phyloP scores from a whole-genome alignment of 1,140 invertebrate genomes.

The Polyergus mexicanus region DNA sequence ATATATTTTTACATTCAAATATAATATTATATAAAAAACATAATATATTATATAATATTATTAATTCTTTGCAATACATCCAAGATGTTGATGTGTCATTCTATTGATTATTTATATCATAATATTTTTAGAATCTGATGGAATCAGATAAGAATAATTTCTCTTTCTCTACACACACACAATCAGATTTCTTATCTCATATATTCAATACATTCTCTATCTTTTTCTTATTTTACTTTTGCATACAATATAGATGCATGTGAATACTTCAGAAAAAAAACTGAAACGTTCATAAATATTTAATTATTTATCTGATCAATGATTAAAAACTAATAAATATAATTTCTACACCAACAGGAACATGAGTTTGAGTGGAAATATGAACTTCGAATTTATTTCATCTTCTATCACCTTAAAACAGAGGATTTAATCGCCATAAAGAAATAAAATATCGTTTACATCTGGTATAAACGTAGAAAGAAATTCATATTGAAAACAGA shows the following conservation, averaged over 20 bases:
- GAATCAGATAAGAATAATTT: background rate
- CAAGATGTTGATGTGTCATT: background rate
- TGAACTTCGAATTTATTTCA: background rate
- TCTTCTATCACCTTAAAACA: background rate
- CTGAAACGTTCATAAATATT: background rate
- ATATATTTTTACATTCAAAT: background rate
- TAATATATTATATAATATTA: background rate
- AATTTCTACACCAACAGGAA: background rate
- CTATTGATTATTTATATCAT: background rate
- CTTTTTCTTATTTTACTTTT: constrained; percentile 1
- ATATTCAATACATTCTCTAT: background rate
- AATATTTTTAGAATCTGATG: background rate
- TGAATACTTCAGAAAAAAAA: background rate
- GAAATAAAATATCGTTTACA: background rate
- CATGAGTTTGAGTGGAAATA: background rate
- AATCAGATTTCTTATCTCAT: background rate
- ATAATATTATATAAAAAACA: background rate
- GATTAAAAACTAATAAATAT: background rate
- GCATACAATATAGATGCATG: background rate
- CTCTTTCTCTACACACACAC: background rate
- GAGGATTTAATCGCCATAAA: background rate
- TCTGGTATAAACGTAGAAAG: background rate
- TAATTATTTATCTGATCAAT: background rate
- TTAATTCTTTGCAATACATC: background rate
- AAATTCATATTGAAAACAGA: constrained; percentile 10